A percentile compares a stretch with the other conserved stretches of the same genome.
These are phyloP conservation scores for Xestia rhomboidea DNA, from an alignment of 2,888 invertebrate genomes.

Conservation along the genomic window DNA sequence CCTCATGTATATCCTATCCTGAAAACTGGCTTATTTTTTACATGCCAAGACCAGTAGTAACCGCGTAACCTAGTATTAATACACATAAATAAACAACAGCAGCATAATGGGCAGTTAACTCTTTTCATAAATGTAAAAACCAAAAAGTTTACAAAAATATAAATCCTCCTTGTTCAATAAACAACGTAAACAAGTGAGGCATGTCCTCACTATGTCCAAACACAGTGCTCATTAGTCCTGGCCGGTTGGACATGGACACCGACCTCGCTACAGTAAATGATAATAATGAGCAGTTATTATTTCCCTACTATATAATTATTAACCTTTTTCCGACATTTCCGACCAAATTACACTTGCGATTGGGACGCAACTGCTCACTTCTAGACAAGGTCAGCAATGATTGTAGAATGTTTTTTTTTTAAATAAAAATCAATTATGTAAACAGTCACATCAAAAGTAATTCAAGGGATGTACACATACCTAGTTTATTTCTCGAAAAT, in stretches of 20 bases:
- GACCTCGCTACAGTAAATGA: slow-evolving; percentile 76
- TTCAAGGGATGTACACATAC: not conserved
- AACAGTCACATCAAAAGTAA: not conserved
- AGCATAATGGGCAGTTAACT: not conserved
- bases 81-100: not conserved
- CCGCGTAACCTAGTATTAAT: not conserved
- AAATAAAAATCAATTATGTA: not conserved
- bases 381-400: slow-evolving; percentile 33
- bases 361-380: slow-evolving; percentile 64
- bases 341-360: slow-evolving; percentile 78
- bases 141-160: slow-evolving; percentile 4
- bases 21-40: not conserved
- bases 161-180: slow-evolving; percentile 23
- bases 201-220: slow-evolving; percentile 63
- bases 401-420: not conserved
- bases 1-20: not conserved
- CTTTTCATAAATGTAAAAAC: slow-evolving; percentile 2
- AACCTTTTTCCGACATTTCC: slow-evolving; percentile 84
- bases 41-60: not conserved
- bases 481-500: not conserved
- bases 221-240: slow-evolving; percentile 79
- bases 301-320: slow-evolving; percentile 84
- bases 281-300: slow-evolving; percentile 87
- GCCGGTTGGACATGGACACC: slow-evolving; percentile 70
- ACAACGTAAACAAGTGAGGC: slow-evolving; percentile 35